Base-by-base conservation (phyloP, 2,888 invertebrate genomes). In the Xestia c-nigrum region DNA sequence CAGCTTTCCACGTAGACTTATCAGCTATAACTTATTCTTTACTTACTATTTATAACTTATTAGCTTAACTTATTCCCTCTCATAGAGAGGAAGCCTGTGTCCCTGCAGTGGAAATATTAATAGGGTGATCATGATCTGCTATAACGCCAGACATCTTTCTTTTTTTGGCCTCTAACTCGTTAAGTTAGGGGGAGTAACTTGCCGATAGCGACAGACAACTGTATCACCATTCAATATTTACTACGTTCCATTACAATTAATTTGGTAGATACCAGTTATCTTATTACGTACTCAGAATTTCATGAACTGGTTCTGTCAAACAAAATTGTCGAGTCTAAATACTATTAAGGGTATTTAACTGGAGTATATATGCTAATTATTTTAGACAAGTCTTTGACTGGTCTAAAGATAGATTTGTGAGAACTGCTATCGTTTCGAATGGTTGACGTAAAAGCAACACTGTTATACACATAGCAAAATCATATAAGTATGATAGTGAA, bases 241-340 rank as follows among this genome's bases (percentile, higher is more conserved):
- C 69, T 69, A 50, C 14, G 14, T 21, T 16, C 24, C 63, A 50
- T 67, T 73, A 73, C n/a, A 73, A 67, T 77, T 81, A 72, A 78
- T 81, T 83, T 73, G 52, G 63, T 40, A 63, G 55, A 82, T 63
- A 81, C n/a, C 14, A 55, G 10, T 24, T 82, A 69, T 72, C 63
- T 40, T 72, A 61, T 24, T 50, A 4, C 38, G 12, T 47, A 64
- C 68, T 71, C n/a, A 63, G 66, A 71, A 73, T 71, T 65, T 61
- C 65, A 74, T 78, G 74, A 68, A 59, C 79, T 52, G 21, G 21
- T 81, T 68, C 24, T 68, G 63, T 74, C 79, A 38, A 70, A 50
- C 10, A 4, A 19, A 46, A 67, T 67, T 59, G 38, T 66, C 19
- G 46, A 55, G 7, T 40, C 6, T 38, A 12, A 46, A 50, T 64